A percentile compares a stretch with the other conserved stretches of the same genome.
Conservation (phyloP, 2,888 invertebrate genomes). For the Carabus problematicus region DNA sequence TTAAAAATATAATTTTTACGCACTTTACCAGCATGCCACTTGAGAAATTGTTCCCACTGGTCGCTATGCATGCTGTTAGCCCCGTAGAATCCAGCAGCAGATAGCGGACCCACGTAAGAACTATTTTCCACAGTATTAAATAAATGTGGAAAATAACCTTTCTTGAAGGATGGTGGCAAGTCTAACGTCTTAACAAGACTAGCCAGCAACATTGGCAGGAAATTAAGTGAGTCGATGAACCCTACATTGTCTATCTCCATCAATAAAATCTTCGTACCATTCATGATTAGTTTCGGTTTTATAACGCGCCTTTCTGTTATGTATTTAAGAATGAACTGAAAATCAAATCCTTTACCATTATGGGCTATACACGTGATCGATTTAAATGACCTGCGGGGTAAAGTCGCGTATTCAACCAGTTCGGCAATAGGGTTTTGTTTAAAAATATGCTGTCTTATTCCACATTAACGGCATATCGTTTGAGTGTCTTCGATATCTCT, state of each 20-base stretch:
- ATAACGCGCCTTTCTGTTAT: constrained; percentile 24
- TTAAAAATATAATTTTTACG: no score
- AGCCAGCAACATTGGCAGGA: constrained; percentile 46
- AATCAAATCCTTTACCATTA: neutral
- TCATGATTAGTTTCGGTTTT: no score
- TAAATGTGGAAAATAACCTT: no score
- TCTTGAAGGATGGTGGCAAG: no score
- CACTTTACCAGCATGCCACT: no score
- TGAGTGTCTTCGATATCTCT: no score
- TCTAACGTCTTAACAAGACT: constrained; percentile 45
- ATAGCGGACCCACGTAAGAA: constrained; percentile 47
- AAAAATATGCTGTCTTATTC: neutral
- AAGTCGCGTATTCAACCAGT: neutral
- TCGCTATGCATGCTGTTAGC: no score
- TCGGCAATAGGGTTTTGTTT: neutral
- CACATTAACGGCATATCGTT: constrained; percentile 4
- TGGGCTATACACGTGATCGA: constrained; percentile 1
- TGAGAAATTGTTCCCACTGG: no score
- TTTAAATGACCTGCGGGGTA: no score
- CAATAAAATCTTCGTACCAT: no score
- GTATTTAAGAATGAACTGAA: neutral
- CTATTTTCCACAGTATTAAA: constrained; percentile 47
- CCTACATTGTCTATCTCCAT: no score
- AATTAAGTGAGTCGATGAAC: constrained; percentile 50
- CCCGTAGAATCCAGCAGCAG: constrained; percentile 44